Percentiles rank a stretch among this genome's conserved stretches.
phyloP scores from a whole-genome alignment of 2,888 invertebrate genomes.

The Phyllotreta cruciferae region DNA sequence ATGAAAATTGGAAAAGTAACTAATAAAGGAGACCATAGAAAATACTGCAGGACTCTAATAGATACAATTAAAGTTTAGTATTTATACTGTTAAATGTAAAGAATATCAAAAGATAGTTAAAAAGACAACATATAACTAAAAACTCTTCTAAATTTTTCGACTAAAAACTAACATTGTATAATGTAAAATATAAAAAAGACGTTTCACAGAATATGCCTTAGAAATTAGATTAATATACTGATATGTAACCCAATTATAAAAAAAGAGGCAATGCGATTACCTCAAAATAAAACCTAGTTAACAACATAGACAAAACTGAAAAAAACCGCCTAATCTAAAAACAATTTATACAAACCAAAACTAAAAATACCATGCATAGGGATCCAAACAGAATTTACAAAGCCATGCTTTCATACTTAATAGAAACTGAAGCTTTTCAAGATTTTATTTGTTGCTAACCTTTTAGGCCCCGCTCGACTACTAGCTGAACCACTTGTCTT shows the following conservation, averaged over 20 bases:
- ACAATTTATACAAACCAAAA: conserved; percentile 13
- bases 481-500: conserved; percentile 50
- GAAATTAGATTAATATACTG: neutral
- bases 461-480: conserved; percentile 54
- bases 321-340: conserved; percentile 16
- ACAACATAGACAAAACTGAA: conserved; percentile 12
- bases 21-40: too few relatives aligned
- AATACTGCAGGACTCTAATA: too few relatives aligned
- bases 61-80: too few relatives aligned
- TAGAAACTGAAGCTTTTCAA: conserved; percentile 27
- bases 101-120: too few relatives aligned
- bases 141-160: too few relatives aligned
- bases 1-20: too few relatives aligned
- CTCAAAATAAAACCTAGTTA: conserved; percentile 2
- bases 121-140: too few relatives aligned
- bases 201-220: neutral
- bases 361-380: conserved; percentile 37
- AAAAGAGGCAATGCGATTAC: neutral
- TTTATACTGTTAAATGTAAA: too few relatives aligned
- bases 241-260: conserved; percentile 6
- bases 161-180: too few relatives aligned
- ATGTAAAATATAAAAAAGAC: neutral
- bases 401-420: conserved; percentile 41
- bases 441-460: conserved; percentile 46
- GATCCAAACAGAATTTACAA: conserved; percentile 35